Conservation (phyloP, 2,113 vertebrate species). For the Chloropsis cyanopogon region DNA sequence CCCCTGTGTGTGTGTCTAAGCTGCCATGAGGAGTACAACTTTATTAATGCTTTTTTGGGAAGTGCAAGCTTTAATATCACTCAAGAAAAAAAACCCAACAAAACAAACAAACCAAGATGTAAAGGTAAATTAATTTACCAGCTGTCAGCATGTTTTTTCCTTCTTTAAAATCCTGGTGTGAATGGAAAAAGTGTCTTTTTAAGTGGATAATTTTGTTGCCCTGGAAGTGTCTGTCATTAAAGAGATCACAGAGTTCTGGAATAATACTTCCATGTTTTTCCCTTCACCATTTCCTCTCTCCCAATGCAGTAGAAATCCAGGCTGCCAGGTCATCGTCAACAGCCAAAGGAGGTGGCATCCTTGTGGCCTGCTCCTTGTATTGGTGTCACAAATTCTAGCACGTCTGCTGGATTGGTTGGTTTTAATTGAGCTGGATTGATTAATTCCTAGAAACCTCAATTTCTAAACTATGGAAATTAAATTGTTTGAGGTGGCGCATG, state of each 20-base stretch:
- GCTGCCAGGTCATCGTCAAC: neutral
- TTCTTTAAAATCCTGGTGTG: neutral
- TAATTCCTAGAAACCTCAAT: neutral
- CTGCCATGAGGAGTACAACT: neutral
- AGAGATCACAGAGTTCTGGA: neutral
- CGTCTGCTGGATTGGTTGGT: rapidly evolving
- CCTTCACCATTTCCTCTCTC: neutral
- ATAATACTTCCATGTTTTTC: neutral
- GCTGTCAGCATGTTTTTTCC: neutral
- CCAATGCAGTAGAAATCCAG: neutral
- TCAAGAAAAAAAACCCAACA: too few species aligned
- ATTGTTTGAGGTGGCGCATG: neutral
- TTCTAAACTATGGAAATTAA: neutral
- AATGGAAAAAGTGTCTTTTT: neutral
- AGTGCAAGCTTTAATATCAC: neutral
- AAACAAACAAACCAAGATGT: neutral
- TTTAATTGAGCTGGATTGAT: neutral
- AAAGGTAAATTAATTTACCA: neutral
- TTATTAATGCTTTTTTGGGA: neutral
- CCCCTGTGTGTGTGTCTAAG: neutral
- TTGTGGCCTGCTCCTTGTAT: neutral
- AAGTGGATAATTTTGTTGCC: neutral
- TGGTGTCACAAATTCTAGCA: neutral
- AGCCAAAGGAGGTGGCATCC: neutral
- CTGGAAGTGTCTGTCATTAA: neutral